These are phyloP conservation scores for Protophormia terraenovae DNA, from an alignment of 2,888 invertebrate species.

Conservation along the genomic window DNA sequence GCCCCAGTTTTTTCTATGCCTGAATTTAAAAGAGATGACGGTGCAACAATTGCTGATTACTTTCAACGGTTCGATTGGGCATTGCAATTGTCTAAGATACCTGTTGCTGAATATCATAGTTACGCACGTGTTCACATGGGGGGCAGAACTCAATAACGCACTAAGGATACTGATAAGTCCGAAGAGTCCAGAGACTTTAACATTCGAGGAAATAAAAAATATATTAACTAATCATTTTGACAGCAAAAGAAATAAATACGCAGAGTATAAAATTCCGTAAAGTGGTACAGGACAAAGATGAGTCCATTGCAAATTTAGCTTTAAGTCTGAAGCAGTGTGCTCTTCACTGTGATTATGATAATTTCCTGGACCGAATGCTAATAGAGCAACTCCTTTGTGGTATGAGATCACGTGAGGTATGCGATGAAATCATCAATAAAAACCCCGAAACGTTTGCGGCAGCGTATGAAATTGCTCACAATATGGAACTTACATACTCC, in stretches of 20 bases:
- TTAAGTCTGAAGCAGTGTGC: constrained; percentile 48
- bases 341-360: constrained; percentile 50
- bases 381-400: neutral
- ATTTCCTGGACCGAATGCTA: constrained; percentile 36
- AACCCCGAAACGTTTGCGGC: neutral
- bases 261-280: constrained; percentile 8
- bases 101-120: neutral
- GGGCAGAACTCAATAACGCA: constrained; percentile 3
- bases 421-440: neutral
- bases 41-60: neutral
- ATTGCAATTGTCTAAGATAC: constrained; percentile 43
- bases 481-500: constrained; percentile 4
- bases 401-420: neutral
- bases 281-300: constrained; percentile 3
- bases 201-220: constrained; percentile 22
- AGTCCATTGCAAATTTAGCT: constrained; percentile 44
- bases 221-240: neutral
- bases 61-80: neutral
- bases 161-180: neutral
- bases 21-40: neutral
- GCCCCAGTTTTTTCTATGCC: neutral
- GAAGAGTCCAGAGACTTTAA: neutral
- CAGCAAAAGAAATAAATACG: constrained; percentile 1
- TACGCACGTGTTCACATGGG: constrained; percentile 60
- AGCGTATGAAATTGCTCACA: neutral